A percentile compares a stretch with the other conserved stretches of the same genome.
phyloP scores from a whole-genome alignment of 2,888 invertebrate species.

The Drosophila austrosaltans region DNA sequence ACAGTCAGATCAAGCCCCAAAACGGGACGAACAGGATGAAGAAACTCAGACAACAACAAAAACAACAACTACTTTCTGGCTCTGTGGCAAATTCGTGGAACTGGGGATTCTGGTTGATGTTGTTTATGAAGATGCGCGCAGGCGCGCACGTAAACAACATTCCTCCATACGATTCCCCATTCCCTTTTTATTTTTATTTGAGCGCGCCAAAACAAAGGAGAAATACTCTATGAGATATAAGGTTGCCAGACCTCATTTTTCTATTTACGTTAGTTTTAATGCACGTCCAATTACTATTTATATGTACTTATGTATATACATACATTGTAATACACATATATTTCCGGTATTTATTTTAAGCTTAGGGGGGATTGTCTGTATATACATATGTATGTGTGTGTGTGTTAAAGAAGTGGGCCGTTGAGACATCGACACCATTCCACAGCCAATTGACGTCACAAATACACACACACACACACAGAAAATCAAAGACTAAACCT shows the following conservation, averaged over 20 bases:
- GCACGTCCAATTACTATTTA: conserved; percentile 15
- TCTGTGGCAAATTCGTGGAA: conserved; percentile 63
- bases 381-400: not conserved
- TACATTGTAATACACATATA: conserved; percentile 2
- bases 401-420: conserved; percentile 51
- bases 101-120: conserved; percentile 53
- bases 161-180: conserved; percentile 67
- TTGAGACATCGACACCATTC: conserved; percentile 38
- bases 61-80: conserved; percentile 29
- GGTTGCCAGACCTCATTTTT: conserved; percentile 28
- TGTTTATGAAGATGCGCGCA: conserved; percentile 49
- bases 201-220: conserved; percentile 67
- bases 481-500: conserved; percentile 39
- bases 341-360: conserved; percentile 45
- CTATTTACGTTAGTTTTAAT: conserved; percentile 11
- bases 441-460: conserved; percentile 50
- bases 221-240: not conserved
- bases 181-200: conserved; percentile 8
- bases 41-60: conserved; percentile 53
- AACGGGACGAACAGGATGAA: conserved; percentile 74
- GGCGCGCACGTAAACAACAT: conserved; percentile 78
- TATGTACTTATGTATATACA: not conserved
- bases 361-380: conserved; percentile 12
- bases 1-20: conserved; percentile 33
- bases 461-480: conserved; percentile 12